Conservation (phyloP, 2,797 vertebrate species). For the Oreortyx pictus region DNA sequence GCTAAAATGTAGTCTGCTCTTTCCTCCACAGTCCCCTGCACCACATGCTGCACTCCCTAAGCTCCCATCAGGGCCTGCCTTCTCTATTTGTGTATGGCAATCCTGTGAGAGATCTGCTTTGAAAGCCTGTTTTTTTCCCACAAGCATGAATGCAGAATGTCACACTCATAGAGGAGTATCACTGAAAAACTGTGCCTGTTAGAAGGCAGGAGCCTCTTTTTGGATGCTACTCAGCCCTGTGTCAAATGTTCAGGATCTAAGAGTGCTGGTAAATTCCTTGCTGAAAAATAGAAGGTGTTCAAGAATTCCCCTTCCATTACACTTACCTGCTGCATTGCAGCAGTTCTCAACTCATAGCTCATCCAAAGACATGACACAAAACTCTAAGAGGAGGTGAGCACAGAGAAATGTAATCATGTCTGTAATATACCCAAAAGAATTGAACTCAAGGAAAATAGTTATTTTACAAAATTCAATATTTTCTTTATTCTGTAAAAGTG, state of each 20-base stretch:
- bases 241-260: neutral
- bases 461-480: neutral
- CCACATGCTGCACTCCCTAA: neutral
- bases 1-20: neutral
- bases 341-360: neutral
- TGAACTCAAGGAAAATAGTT: neutral
- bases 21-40: neutral
- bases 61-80: neutral
- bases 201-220: neutral
- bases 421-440: neutral
- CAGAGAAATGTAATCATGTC: neutral
- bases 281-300: constrained; percentile 21
- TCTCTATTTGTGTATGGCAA: neutral
- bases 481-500: neutral
- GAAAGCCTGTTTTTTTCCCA: neutral
- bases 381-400: neutral
- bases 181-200: neutral
- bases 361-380: neutral
- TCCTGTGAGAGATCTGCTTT: neutral
- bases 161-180: fast-evolving
- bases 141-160: neutral
- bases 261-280: constrained; percentile 3
- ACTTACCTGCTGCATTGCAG: neutral
- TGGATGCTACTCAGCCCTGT: neutral
- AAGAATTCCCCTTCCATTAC: neutral